Evolutionary conservation across 2,888 invertebrate genomes (phyloP).

Genomic region (Acrocyrtus sp.): DNA sequence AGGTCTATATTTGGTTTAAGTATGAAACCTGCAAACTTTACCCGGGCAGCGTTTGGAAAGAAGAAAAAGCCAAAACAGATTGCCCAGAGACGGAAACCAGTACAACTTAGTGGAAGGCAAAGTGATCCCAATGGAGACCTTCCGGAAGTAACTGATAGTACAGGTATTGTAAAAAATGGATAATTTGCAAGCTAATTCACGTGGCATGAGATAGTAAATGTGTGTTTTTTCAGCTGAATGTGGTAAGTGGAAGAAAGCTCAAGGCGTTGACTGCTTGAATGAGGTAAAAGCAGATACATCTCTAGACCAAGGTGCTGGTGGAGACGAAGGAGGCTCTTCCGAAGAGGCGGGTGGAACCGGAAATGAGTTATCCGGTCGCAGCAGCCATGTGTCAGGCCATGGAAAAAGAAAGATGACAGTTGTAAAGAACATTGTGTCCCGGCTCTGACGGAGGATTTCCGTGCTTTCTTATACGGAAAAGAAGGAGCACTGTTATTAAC

Average conservation of each 20-base stretch:
- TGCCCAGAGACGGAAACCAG: too few species aligned
- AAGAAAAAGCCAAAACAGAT: too few species aligned
- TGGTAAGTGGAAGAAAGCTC: conserved; percentile 6
- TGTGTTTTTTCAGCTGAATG: conserved; percentile 2
- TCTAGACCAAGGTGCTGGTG: background rate
- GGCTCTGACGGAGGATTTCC: conserved; percentile 15
- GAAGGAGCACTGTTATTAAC: conserved; percentile 1
- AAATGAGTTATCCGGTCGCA: background rate
- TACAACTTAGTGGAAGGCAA: too few species aligned
- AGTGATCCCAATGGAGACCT: conserved; percentile 3
- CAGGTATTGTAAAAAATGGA: background rate
- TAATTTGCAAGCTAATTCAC: too few species aligned
- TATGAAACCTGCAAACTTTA: too few species aligned
- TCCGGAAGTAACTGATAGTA: background rate
- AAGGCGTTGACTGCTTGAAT: conserved; percentile 14
- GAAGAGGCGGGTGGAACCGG: background rate
- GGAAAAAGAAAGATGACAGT: conserved; percentile 3
- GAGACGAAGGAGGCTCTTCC: background rate
- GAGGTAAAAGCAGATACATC: background rate
- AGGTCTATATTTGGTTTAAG: too few species aligned
- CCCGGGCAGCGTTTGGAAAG: too few species aligned
- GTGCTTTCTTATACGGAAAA: conserved; percentile 21
- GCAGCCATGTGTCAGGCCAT: background rate
- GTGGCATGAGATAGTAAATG: background rate
- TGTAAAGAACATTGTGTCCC: conserved; percentile 22